Conservation (phyloP, 2,797 vertebrate species). For the Pseudotriccus pelzelni region DNA sequence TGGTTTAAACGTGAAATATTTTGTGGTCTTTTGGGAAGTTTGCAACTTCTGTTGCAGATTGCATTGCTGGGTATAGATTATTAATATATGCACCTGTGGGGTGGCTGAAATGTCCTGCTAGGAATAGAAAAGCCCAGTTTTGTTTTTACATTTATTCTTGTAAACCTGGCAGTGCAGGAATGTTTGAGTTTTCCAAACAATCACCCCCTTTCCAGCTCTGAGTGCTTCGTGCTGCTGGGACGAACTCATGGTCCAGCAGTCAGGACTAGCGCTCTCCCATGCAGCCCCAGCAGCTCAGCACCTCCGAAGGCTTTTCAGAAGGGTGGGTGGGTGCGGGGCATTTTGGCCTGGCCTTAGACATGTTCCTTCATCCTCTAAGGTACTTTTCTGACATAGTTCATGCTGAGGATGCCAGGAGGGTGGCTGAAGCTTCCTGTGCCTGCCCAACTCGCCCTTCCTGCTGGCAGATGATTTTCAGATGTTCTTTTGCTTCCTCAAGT, state of each 20-base stretch:
- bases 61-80: not conserved
- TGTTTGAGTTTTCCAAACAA: not conserved
- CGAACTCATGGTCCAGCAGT: fast-evolving
- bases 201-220: not conserved
- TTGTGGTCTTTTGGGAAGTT: not conserved
- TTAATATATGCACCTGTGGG: not conserved
- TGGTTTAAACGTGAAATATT: not conserved
- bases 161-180: not conserved
- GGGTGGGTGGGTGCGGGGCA: not conserved
- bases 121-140: not conserved
- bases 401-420: not conserved
- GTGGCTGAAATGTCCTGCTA: not conserved
- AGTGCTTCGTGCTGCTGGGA: fast-evolving
- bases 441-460: not conserved
- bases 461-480: not conserved
- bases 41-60: not conserved
- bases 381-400: not conserved
- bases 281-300: not conserved
- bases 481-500: not conserved
- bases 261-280: not conserved
- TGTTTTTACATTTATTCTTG: not conserved
- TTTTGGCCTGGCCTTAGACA: not conserved
- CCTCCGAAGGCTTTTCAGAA: not conserved
- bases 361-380: not conserved
- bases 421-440: not conserved